A percentile compares a stretch with the other conserved stretches of the same genome.
phyloP scores from a whole-genome alignment of 64 coral and sea anemone genomes.

The Dendronephthya gigantea region DNA sequence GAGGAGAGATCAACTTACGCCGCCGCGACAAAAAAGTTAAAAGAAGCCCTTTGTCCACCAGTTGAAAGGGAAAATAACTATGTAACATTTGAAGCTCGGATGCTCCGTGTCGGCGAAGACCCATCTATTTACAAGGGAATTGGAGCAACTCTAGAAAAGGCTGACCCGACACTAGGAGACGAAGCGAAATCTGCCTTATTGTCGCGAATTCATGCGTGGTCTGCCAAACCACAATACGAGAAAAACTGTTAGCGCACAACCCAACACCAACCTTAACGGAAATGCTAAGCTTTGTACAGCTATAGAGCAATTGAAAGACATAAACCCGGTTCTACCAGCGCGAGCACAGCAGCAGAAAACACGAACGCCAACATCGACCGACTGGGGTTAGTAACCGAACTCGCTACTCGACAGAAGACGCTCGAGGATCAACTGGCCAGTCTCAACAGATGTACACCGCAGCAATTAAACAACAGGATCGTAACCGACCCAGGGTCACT shows the following conservation, averaged over 20 bases:
- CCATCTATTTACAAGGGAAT: background rate
- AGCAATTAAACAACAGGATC: background rate
- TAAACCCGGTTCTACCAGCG: background rate
- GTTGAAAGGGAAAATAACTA: background rate
- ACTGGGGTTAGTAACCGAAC: background rate
- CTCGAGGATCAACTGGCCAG: background rate
- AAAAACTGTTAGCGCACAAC: background rate
- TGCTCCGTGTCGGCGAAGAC: background rate
- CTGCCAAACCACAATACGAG: background rate
- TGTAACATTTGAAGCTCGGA: background rate
- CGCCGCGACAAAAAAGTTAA: background rate
- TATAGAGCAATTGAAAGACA: background rate
- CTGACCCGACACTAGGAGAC: background rate
- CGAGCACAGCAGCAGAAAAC: background rate
- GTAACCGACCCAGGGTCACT: background rate
- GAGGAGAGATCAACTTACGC: background rate
- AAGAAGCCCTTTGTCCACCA: constrained; percentile 2
- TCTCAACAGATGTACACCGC: background rate
- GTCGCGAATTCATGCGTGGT: background rate
- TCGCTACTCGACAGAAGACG: background rate
- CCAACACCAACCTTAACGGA: background rate
- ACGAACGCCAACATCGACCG: background rate
- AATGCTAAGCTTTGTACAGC: background rate
- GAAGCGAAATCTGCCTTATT: background rate
- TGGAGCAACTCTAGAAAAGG: background rate